phyloP scores from a whole-genome alignment of 2,888 invertebrate species.

The Cheilosia soror region DNA sequence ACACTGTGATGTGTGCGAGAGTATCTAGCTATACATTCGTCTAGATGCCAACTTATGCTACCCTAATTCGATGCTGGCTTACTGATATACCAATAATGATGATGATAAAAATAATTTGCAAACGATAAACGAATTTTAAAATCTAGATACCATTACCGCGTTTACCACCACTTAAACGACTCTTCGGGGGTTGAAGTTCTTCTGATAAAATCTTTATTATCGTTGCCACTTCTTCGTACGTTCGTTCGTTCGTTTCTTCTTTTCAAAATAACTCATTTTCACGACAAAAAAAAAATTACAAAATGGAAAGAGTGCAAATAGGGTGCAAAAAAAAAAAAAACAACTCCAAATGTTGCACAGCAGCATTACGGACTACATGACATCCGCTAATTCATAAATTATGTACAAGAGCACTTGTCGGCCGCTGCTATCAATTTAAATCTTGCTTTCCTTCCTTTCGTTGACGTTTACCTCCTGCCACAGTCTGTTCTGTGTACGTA shows the following conservation, averaged over 20 bases:
- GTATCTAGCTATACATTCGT: too few relatives aligned
- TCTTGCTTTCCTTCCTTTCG: constrained; percentile 27
- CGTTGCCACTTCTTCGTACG: constrained; percentile 46
- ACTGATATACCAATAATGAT: constrained; percentile 32
- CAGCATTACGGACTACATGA: constrained; percentile 35
- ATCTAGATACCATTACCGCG: constrained; percentile 59
- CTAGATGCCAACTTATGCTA: not conserved
- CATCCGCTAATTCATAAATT: constrained; percentile 69
- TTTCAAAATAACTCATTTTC: constrained; percentile 56
- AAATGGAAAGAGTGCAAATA: not conserved
- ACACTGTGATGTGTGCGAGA: too few relatives aligned
- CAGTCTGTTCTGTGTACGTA: not conserved
- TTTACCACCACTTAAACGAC: constrained; percentile 45
- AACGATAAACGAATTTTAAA: constrained; percentile 58
- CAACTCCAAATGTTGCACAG: constrained; percentile 29
- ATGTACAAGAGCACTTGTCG: constrained; percentile 68
- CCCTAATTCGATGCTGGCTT: constrained; percentile 15
- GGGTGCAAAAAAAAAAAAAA: not conserved
- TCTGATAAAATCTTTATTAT: constrained; percentile 63
- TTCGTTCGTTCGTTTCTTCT: constrained; percentile 27
- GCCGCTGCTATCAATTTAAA: constrained; percentile 64
- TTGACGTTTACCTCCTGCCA: constrained; percentile 31
- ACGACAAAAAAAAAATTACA: constrained; percentile 10
- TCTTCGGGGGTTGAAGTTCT: constrained; percentile 17
- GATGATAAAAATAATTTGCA: constrained; percentile 55